Percentiles rank a stretch among this genome's conserved stretches.
These are phyloP conservation scores for Physocephala rufipes DNA, from an alignment of 2,888 invertebrate genomes.

Conservation along the genomic window DNA sequence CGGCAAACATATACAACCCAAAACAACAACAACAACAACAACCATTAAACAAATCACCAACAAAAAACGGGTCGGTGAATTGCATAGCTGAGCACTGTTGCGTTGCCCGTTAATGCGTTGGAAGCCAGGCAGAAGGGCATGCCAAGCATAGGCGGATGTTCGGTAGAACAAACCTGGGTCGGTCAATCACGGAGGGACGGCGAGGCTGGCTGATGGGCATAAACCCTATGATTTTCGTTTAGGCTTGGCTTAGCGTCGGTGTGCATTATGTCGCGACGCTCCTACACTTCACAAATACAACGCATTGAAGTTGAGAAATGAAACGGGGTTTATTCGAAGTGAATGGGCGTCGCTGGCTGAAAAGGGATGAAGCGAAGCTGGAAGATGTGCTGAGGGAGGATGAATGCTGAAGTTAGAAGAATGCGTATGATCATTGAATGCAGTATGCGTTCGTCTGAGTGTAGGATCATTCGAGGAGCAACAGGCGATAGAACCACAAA, in stretches of 20 bases:
- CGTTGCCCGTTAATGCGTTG: not conserved
- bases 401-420: not conserved
- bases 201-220: constrained; percentile 6
- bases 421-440: not conserved
- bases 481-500: constrained; percentile 19
- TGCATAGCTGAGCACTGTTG: not conserved
- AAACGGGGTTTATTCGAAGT: no score
- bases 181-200: constrained; percentile 21
- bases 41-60: constrained; percentile 4
- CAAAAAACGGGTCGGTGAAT: constrained; percentile 17
- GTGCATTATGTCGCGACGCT: constrained; percentile 4
- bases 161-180: constrained; percentile 9
- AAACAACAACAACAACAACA: constrained; percentile 21
- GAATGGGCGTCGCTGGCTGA: not conserved
- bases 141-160: constrained; percentile 15
- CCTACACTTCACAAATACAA: constrained; percentile 16
- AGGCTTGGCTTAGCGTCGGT: constrained; percentile 12
- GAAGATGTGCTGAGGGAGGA: not conserved
- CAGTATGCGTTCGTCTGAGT: not conserved
- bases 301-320: not conserved
- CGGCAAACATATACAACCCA: constrained; percentile 18
- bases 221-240: not conserved
- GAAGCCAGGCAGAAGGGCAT: constrained; percentile 5
- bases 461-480: constrained; percentile 16
- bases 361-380: not conserved